Evolutionary conservation across 1,140 invertebrate species (phyloP).

Genomic region (Sinonovacula constricta): DNA sequence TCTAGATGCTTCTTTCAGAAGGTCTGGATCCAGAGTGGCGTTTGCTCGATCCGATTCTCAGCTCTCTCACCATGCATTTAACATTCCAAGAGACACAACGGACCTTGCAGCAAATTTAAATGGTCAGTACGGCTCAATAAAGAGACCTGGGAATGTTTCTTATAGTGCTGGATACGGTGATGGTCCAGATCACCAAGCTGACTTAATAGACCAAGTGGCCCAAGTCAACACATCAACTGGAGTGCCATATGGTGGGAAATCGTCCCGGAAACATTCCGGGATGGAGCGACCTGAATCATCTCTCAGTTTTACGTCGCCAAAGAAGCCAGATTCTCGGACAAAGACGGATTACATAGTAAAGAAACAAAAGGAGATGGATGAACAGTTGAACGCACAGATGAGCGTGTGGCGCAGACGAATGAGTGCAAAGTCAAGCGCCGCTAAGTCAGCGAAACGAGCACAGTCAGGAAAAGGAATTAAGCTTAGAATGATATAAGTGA

Average conservation of each 20-base stretch:
- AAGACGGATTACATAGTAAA: conserved; percentile 25
- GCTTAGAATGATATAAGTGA: too few species aligned
- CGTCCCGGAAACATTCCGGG: too few species aligned
- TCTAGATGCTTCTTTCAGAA: too few species aligned
- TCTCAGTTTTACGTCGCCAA: neutral
- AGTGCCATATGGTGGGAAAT: too few species aligned
- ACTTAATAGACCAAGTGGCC: neutral
- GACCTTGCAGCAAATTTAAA: conserved; percentile 14
- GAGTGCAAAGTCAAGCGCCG: neutral
- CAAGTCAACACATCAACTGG: neutral
- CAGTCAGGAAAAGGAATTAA: too few species aligned
- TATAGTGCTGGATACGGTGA: neutral
- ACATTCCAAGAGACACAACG: neutral
- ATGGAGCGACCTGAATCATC: neutral
- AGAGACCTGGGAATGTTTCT: neutral
- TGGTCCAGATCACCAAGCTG: neutral
- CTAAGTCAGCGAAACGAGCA: too few species aligned
- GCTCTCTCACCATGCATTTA: neutral
- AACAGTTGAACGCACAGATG: conserved; percentile 27
- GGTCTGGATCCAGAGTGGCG: conserved; percentile 12
- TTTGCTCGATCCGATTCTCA: conserved; percentile 33
- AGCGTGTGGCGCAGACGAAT: conserved; percentile 42
- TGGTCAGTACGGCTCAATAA: neutral
- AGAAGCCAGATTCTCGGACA: conserved; percentile 22
- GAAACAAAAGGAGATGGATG: conserved; percentile 26